A percentile compares a stretch with the other conserved stretches of the same genome.
phyloP scores from a whole-genome alignment of 2,888 invertebrate species.

The Proisotoma minuta region DNA sequence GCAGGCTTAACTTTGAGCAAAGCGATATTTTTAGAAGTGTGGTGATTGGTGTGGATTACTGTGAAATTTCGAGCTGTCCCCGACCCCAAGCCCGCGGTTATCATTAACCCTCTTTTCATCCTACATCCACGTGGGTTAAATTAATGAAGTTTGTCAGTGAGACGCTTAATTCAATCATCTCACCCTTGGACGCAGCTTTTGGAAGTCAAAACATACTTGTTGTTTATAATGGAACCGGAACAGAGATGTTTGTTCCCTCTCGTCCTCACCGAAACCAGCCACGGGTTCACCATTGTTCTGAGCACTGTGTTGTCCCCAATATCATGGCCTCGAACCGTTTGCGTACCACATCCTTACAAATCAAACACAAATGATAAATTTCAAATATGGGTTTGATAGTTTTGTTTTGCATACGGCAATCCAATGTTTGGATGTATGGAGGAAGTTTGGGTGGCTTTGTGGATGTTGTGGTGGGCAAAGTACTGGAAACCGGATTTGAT shows the following conservation, averaged over 20 bases:
- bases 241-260: slow-evolving; percentile 21
- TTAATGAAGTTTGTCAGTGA: neutral
- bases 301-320: slow-evolving; percentile 18
- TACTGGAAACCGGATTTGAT: neutral
- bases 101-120: slow-evolving; percentile 12
- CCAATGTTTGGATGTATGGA: slow-evolving; percentile 26
- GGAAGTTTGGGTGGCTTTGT: slow-evolving; percentile 7
- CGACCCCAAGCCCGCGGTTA: slow-evolving; percentile 19
- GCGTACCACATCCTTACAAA: slow-evolving; percentile 26
- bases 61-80: slow-evolving; percentile 11
- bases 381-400: neutral
- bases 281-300: slow-evolving; percentile 26
- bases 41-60: slow-evolving; percentile 16
- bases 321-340: slow-evolving; percentile 24
- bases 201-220: slow-evolving; percentile 26
- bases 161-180: neutral
- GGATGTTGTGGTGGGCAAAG: neutral
- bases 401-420: slow-evolving; percentile 19
- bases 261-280: slow-evolving; percentile 27
- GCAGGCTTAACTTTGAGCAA: slow-evolving; percentile 18
- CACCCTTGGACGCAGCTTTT: slow-evolving; percentile 24
- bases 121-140: neutral
- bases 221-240: slow-evolving; percentile 32
- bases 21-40: slow-evolving; percentile 22
- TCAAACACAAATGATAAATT: neutral